Evolutionary conservation across 2,888 invertebrate genomes (phyloP).

Genomic region (Papilio elwesi): DNA sequence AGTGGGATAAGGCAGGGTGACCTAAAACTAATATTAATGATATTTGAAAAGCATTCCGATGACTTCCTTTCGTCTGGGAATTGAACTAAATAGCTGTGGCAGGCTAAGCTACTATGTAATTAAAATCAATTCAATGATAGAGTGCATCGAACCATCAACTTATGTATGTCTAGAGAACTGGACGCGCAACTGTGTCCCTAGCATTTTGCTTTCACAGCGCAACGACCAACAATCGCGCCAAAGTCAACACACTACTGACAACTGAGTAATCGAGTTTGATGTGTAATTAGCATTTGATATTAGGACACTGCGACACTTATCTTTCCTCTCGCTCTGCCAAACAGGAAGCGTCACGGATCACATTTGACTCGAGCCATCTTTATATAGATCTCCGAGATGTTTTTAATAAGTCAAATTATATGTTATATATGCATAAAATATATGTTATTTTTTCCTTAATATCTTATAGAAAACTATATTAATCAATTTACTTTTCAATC

Average conservation of each 20-base stretch:
- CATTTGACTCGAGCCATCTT: background rate
- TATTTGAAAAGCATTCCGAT: no score
- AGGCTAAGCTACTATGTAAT: background rate
- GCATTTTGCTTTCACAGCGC: background rate
- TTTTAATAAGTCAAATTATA: background rate
- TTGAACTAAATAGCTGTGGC: no score
- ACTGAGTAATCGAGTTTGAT: constrained; percentile 52
- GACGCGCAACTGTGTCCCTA: background rate
- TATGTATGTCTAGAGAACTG: background rate
- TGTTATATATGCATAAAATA: background rate
- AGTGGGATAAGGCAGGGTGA: no score
- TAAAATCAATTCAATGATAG: background rate
- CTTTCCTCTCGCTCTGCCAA: background rate
- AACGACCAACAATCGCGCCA: constrained; percentile 42
- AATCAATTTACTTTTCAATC: background rate
- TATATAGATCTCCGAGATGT: background rate
- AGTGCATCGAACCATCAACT: background rate
- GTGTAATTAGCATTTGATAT: constrained; percentile 41
- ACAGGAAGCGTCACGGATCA: constrained; percentile 12
- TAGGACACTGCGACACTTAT: background rate
- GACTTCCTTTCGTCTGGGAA: no score
- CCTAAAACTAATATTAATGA: no score
- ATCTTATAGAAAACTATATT: no score
- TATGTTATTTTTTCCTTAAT: no score
- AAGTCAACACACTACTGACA: constrained; percentile 48